Evolutionary conservation across 1,140 invertebrate species (phyloP), one percentile per base, ranked within the genome.

Genomic region (Halictus rubicundus): DNA sequence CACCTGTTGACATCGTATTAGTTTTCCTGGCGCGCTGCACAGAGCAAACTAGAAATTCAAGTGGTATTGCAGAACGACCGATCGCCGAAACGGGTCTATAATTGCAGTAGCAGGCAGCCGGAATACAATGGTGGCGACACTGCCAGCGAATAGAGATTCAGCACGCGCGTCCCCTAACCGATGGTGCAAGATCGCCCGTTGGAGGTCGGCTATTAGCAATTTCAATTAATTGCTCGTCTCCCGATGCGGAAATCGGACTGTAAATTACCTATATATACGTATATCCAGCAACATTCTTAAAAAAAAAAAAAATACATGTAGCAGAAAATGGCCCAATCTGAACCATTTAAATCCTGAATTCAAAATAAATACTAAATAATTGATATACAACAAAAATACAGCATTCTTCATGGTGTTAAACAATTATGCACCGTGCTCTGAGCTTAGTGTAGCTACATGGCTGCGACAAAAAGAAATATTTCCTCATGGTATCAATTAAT

Each of bases 61-160:
- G 52, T 63, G 23, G 46, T 25, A 16, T 5, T 10, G 64, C 23
- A 8, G 27, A 21, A 37, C 42, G 57, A 54, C 27, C 71, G 37
- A 23, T 14, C 16, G 61, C 23, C 27, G 8, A 25, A 39, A 63
- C 21, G 27, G 32, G n/a, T n/a, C 57, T 46, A 61, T 70, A 42
- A 75, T 79, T 61, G 42, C 65, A 46, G 49, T 76, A 64, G 21
- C 59, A 60, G 52, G 14, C 32, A 32, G 16, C 23, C 27, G 21
- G 68, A 64, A 72, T 72, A 46, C 39, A 64, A 78, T 65, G 59
- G 21, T 37, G 23, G 32, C 74, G 52, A 49, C 54, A 32, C 69
- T 61, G 65, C 46, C 46, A 68, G 63, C 66, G 39, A 73, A 88
- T 88, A 80, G 77, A 70, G 70, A 88, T 88, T 88, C 87, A 88